Conservation (phyloP, 2,113 vertebrate species). For the Thalassoma bifasciatum region DNA sequence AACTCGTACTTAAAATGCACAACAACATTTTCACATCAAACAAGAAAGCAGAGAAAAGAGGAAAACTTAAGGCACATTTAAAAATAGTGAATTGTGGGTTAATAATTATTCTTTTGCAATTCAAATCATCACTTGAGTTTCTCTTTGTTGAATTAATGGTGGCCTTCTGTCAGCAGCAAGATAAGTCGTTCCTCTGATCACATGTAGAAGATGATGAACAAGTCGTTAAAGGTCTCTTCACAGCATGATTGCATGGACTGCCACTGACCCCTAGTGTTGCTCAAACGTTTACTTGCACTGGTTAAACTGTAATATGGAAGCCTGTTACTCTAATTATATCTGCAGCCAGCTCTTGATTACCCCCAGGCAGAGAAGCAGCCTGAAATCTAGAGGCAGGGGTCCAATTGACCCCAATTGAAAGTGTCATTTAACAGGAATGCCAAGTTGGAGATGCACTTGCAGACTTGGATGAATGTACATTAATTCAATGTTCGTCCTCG, state of each 20-base stretch:
- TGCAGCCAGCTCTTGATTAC: constrained; percentile 71
- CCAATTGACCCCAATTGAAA: constrained; percentile 86
- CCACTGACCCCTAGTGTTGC: constrained; percentile 85
- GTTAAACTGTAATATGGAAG: constrained; percentile 53
- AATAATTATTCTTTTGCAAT: constrained; percentile 11
- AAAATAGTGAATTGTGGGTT: not conserved
- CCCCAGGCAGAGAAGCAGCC: constrained; percentile 74
- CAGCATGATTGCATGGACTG: constrained; percentile 70
- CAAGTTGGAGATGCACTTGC: constrained; percentile 68
- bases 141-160: not conserved
- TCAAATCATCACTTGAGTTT: not conserved
- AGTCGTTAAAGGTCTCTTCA: constrained; percentile 38
- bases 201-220: constrained; percentile 21
- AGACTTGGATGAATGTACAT: constrained; percentile 57
- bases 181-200: constrained; percentile 11
- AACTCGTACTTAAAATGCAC: constrained; percentile 53
- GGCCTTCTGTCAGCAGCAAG: constrained; percentile 7
- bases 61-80: constrained; percentile 21
- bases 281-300: constrained; percentile 47
- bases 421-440: constrained; percentile 80
- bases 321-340: constrained; percentile 79
- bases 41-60: constrained; percentile 32
- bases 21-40: constrained; percentile 60
- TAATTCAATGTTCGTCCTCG: constrained; percentile 63
- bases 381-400: constrained; percentile 80